phyloP scores from a whole-genome alignment of 2,888 invertebrate species.

The Agriotes lineatus region DNA sequence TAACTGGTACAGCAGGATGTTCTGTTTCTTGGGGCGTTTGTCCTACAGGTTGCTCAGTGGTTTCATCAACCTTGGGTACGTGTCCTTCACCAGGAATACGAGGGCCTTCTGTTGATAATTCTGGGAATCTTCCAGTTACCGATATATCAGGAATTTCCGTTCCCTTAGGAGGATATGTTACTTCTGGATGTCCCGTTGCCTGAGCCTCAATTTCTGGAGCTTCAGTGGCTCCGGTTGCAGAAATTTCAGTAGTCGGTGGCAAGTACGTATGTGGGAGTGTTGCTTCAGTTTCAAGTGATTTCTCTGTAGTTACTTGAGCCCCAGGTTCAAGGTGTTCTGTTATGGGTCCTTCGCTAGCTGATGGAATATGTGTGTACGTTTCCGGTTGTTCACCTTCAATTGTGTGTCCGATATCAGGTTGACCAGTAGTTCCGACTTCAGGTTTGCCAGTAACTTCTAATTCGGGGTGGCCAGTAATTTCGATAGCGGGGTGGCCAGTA shows the following conservation, averaged over 20 bases:
- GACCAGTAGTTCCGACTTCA: too few relatives aligned
- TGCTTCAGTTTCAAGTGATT: not conserved
- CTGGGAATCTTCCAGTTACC: not conserved
- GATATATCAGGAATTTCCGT: not conserved
- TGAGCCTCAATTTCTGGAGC: not conserved
- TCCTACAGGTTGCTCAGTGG: not conserved
- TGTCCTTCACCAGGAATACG: constrained; percentile 1
- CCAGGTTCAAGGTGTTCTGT: too few relatives aligned
- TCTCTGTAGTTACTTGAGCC: too few relatives aligned
- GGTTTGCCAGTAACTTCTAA: too few relatives aligned
- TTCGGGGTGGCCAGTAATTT: too few relatives aligned
- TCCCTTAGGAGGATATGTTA: not conserved
- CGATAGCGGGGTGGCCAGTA: too few relatives aligned
- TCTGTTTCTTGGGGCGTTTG: not conserved
- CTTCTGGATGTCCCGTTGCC: not conserved
- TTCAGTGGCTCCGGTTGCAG: too few relatives aligned
- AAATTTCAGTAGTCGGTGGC: too few relatives aligned
- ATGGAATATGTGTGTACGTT: too few relatives aligned
- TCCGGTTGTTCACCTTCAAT: too few relatives aligned
- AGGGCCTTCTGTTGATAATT: not conserved
- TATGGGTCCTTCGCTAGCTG: too few relatives aligned
- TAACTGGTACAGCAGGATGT: not conserved
- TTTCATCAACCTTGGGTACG: constrained; percentile 14
- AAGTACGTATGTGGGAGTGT: not conserved
- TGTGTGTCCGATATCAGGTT: too few relatives aligned